Base-by-base conservation (phyloP, 2,888 invertebrate genomes). In the Polyommatus iphigenia region DNA sequence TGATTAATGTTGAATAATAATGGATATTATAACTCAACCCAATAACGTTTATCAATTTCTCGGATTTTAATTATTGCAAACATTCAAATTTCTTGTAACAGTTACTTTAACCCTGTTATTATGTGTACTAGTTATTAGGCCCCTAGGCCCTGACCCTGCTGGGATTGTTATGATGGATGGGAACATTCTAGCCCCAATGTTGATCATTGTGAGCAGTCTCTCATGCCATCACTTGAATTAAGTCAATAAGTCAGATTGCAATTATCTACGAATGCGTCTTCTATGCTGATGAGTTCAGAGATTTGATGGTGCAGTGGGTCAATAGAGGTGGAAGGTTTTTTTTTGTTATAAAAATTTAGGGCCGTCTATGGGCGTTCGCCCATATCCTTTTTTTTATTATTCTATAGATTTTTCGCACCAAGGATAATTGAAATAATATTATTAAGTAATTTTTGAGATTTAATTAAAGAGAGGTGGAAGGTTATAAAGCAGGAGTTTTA, bases 141-240 rank as follows among this genome's bases (percentile, higher is more conserved):
- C 18, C 20, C 46, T 73, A 46, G 20, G 32, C 32, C 3, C 32
- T 3, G 24, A 24, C 46, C 46, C 36, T n/a, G n/a, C 46, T 20
- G 20, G 46, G 73, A 50, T 73, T 73, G 73, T 73, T 46, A 73
- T 73, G 46, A 32, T 24, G 18, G 29, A 67, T 67, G 67, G 29
- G 67, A 67, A 67, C 67, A 13, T 67, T 67, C 67, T 67, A 24
- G 4, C 18, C 67, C 29, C 29, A 32, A 29, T 67, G 67, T 29
- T 2, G 24, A 24, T 10, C 15, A 67, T 67, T 67, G 67, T 67
- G 7, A 67, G 8, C 67, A 29, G 1, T 29, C 29, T 67, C 67
- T 29, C 67, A 67, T 29, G 67, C 29, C 67, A 20, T 62, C 62
- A 62, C 8, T 67, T 6, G 67, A 67, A 67, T 67, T 29, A 67